Evolutionary conservation across 2,888 invertebrate genomes (phyloP).

Genomic region (Schizotus pectinicornis): DNA sequence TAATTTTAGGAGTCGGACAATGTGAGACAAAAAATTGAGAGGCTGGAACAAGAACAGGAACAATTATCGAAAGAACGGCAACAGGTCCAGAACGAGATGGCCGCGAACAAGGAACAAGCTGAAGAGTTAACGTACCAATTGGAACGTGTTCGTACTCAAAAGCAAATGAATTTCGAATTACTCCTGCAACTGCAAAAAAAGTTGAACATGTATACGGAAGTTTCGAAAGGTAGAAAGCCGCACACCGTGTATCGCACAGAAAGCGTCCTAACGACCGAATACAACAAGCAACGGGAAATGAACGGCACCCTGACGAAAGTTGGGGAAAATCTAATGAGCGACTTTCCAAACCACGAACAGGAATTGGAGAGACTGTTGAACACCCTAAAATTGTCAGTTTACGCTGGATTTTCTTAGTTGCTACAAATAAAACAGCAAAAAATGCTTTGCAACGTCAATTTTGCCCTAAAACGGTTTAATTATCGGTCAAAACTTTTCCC

Average conservation of each 20-base stretch:
- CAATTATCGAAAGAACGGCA: slow-evolving; percentile 9
- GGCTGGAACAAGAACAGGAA: slow-evolving; percentile 8
- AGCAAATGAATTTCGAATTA: slow-evolving; percentile 62
- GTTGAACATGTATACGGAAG: slow-evolving; percentile 65
- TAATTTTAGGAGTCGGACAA: slow-evolving; percentile 61
- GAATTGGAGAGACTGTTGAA: slow-evolving; percentile 59
- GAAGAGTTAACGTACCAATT: slow-evolving; percentile 1
- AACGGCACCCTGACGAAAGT: slow-evolving; percentile 66
- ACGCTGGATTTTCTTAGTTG: background rate
- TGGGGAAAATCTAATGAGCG: slow-evolving; percentile 63
- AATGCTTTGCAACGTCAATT: too few relatives aligned
- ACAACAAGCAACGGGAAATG: slow-evolving; percentile 64
- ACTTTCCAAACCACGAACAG: slow-evolving; percentile 67
- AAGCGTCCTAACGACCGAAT: slow-evolving; percentile 62
- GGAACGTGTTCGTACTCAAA: slow-evolving; percentile 45
- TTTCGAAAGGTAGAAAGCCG: slow-evolving; percentile 56
- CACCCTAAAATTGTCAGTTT: slow-evolving; percentile 57
- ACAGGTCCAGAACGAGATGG: slow-evolving; percentile 5
- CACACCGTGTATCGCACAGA: slow-evolving; percentile 53
- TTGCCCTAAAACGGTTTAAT: too few relatives aligned
- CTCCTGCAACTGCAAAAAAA: slow-evolving; percentile 75
- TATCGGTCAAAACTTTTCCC: too few relatives aligned
- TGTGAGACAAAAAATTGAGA: slow-evolving; percentile 61
- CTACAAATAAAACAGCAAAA: too few relatives aligned
- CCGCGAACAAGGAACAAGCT: slow-evolving; percentile 4